phyloP scores from a whole-genome alignment of 2,113 vertebrate genomes.

The Phaethon lepturus region DNA sequence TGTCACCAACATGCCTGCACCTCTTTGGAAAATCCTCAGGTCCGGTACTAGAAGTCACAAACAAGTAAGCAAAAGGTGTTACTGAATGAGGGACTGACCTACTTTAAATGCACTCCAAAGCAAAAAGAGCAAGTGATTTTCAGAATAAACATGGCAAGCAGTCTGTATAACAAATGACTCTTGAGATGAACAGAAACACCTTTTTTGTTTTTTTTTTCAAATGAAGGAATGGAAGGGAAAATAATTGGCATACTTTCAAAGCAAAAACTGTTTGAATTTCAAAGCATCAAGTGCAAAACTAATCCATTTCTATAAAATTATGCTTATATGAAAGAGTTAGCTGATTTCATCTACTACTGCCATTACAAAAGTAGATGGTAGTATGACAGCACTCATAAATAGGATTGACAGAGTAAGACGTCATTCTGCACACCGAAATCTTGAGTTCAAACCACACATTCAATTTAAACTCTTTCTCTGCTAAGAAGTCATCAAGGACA shows the following conservation, averaged over 20 bases:
- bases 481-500: neutral
- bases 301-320: neutral
- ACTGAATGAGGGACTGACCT: neutral
- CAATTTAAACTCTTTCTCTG: neutral
- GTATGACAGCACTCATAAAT: neutral
- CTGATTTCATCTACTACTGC: neutral
- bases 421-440: neutral
- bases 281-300: conserved; percentile 8
- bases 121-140: neutral
- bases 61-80: neutral
- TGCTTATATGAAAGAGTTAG: neutral
- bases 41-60: neutral
- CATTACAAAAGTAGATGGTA: neutral
- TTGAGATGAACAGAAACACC: neutral
- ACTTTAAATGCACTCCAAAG: neutral
- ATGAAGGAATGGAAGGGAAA: neutral
- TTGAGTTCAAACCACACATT: neutral
- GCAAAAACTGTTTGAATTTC: conserved; percentile 5
- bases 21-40: neutral
- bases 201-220: neutral
- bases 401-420: neutral
- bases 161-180: neutral
- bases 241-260: neutral
- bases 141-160: neutral
- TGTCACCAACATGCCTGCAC: neutral